These are phyloP conservation scores for Sogatella furcifera DNA, from an alignment of 1,140 invertebrate genomes.

Conservation along the genomic window DNA sequence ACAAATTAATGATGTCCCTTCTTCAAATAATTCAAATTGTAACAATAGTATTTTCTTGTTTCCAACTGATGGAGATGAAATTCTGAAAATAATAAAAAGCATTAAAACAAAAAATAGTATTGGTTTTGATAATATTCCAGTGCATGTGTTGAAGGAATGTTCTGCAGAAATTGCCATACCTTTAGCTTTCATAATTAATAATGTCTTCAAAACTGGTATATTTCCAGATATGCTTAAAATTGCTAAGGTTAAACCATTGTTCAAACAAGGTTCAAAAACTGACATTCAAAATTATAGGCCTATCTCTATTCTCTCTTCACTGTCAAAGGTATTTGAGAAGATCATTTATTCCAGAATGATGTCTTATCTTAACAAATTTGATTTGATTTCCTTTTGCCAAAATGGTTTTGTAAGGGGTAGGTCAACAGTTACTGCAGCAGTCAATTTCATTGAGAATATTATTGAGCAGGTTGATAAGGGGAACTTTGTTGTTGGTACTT, in stretches of 20 bases:
- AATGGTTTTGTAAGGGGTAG: background rate
- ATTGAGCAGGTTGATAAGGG: background rate
- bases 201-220: no score
- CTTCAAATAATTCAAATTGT: no score
- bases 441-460: background rate
- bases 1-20: no score
- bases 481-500: background rate
- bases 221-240: background rate
- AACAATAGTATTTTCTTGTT: no score
- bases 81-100: no score
- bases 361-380: background rate
- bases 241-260: background rate
- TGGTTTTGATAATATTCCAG: no score
- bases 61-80: no score
- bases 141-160: no score
- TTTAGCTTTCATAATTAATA: no score
- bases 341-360: background rate
- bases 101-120: no score
- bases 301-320: background rate
- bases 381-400: background rate
- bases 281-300: background rate
- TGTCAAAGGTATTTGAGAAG: background rate
- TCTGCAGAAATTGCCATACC: no score
- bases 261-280: background rate
- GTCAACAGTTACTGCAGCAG: background rate